Evolutionary conservation across 1,140 invertebrate species (phyloP).

Genomic region (Cydia fagiglandana): DNA sequence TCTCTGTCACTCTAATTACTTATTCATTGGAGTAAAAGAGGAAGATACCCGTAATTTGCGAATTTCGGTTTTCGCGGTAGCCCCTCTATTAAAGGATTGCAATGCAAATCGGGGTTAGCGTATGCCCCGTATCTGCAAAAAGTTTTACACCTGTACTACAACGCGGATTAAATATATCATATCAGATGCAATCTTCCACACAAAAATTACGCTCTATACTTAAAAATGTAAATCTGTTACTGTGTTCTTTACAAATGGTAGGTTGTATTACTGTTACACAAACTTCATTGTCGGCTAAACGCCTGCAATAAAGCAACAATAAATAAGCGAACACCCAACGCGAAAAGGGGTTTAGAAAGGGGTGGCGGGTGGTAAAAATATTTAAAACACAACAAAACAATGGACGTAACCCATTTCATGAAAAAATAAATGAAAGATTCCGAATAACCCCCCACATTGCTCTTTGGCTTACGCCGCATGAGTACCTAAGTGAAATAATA

Average conservation of each 20-base stretch:
- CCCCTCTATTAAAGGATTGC: no score
- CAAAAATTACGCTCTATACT: background rate
- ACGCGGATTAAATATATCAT: no score
- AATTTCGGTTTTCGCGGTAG: no score
- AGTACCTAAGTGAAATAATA: slow-evolving; percentile 45
- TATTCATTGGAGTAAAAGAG: no score
- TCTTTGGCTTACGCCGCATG: slow-evolving; percentile 44
- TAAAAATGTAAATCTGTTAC: background rate
- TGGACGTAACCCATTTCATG: slow-evolving; percentile 47
- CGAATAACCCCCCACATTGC: slow-evolving; percentile 45
- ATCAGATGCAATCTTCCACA: background rate
- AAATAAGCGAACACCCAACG: slow-evolving; percentile 57
- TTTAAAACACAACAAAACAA: slow-evolving; percentile 57
- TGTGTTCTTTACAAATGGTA: slow-evolving; percentile 20
- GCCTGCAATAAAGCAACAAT: slow-evolving; percentile 57
- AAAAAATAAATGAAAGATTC: slow-evolving; percentile 59
- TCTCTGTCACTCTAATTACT: no score
- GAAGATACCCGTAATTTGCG: no score
- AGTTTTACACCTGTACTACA: no score
- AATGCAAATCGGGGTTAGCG: no score
- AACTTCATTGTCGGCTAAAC: slow-evolving; percentile 47
- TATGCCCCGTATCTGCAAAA: background rate
- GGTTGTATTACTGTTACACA: slow-evolving; percentile 50
- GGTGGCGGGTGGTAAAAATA: slow-evolving; percentile 49
- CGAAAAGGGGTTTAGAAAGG: slow-evolving; percentile 40